These are phyloP conservation scores for Patella depressa DNA, from an alignment of 2,888 invertebrate species.

Conservation along the genomic window DNA sequence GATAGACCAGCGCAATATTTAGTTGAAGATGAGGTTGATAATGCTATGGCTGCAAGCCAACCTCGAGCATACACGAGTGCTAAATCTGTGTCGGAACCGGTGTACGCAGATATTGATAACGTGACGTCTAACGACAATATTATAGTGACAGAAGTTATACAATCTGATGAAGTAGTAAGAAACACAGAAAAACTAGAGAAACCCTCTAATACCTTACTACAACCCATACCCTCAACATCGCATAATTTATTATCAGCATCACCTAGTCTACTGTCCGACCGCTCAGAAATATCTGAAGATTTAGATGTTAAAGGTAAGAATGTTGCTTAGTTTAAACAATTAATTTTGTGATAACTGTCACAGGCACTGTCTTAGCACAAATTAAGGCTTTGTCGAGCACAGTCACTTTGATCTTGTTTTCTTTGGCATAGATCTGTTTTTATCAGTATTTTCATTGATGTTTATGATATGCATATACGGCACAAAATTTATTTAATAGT, in stretches of 20 bases:
- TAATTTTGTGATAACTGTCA: no score
- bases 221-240: slow-evolving; percentile 2
- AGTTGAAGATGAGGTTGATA: neutral
- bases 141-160: neutral
- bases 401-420: no score
- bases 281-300: slow-evolving; percentile 1
- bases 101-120: neutral
- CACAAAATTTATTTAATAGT: no score
- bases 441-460: no score
- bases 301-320: slow-evolving; percentile 2
- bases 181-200: neutral
- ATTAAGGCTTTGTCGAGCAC: no score
- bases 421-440: no score
- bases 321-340: neutral
- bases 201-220: neutral
- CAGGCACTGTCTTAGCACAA: no score
- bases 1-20: slow-evolving; percentile 8
- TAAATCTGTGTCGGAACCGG: neutral
- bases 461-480: no score
- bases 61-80: neutral
- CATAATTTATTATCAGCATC: slow-evolving; percentile 8
- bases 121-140: neutral
- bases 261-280: neutral
- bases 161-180: neutral
- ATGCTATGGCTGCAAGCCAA: neutral